Base-by-base conservation (phyloP, 64 coral and sea anemone species). In the Hydrozoanthus tunicans region DNA sequence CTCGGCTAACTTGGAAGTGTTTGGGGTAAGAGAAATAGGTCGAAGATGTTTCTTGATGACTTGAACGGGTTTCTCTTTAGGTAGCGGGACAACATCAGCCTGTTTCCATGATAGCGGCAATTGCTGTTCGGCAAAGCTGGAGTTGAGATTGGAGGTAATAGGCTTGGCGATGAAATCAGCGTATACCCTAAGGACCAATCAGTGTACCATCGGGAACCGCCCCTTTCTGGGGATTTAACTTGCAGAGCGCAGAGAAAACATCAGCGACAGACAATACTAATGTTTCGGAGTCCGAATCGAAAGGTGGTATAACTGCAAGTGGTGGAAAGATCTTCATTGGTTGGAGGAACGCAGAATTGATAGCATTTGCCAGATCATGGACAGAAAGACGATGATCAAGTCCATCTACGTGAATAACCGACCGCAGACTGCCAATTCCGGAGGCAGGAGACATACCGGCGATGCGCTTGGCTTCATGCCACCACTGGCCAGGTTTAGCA, bases 401-500 rank as follows among this genome's bases (percentile, higher is more conserved):
- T 58, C 86, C 55, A 20, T 20, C 20, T 20, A 20, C 20, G 20
- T 20, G 20, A 20, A 20, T 20, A 20, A 20, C 20, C 20, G 20
- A 20, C 20, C 20, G 20, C 20, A 20, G 20, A 20, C 20, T 20
- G 20, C 20, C 20, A 20, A 20, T 20, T 20, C 78, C 64, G n/a
- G 64, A 67, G 12, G 64, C 64, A 67, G 64, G 64, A 4, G 64
- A 7, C 9, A 10, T 67, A 67, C 64, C 64, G n/a, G 64, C 64
- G 9, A 67, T 32, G 10, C 25, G 23, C 79, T 92, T 83, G 43
- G 83, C 90, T 59, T 51, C 80, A 62, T 26, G 78, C 83, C 74
- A 79, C 79, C 90, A 92, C 53, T 81, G 90, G 56, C 90, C 83
- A 56, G 90, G 90, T 23, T 92, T 92, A 13, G 79, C 83, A 64